phyloP scores from a whole-genome alignment of 64 coral and sea anemone species.

The Montipora capricornis region DNA sequence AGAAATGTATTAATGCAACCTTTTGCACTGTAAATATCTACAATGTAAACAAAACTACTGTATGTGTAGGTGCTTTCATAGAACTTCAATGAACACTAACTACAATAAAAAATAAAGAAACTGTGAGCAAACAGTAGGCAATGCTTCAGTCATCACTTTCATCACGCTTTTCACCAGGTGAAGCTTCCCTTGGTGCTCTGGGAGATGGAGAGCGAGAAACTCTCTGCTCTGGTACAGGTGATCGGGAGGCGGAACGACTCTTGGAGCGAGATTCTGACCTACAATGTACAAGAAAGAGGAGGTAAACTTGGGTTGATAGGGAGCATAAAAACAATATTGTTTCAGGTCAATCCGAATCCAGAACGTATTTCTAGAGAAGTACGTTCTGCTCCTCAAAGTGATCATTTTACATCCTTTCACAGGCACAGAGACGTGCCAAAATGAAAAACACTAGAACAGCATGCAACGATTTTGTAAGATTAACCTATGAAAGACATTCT shows the following conservation, averaged over 20 bases:
- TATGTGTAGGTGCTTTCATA: too few relatives aligned
- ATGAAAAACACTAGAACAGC: too few relatives aligned
- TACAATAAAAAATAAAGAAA: neutral
- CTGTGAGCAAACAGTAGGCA: neutral
- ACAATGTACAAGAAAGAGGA: neutral
- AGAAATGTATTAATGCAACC: too few relatives aligned
- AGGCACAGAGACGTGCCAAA: too few relatives aligned
- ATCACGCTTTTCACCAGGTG: slow-evolving; percentile 25
- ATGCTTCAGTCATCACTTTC: slow-evolving; percentile 36
- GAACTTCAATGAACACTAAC: neutral
- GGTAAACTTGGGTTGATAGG: neutral
- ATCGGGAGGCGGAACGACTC: slow-evolving; percentile 42
- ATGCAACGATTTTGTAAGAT: too few relatives aligned
- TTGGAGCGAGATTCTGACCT: slow-evolving; percentile 68
- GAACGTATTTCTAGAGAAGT: too few relatives aligned
- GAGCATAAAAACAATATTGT: neutral
- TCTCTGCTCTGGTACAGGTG: slow-evolving; percentile 21
- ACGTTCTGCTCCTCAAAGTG: too few relatives aligned
- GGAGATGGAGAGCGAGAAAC: slow-evolving; percentile 61
- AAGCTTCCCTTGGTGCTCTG: neutral
- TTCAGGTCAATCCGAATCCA: too few relatives aligned
- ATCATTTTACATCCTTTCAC: too few relatives aligned
- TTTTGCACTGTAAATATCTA: too few relatives aligned
- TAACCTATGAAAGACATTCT: too few relatives aligned
- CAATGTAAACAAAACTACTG: too few relatives aligned